These are phyloP conservation scores for Watsonalla binaria DNA, from an alignment of 2,888 invertebrate genomes.

Conservation along the genomic window DNA sequence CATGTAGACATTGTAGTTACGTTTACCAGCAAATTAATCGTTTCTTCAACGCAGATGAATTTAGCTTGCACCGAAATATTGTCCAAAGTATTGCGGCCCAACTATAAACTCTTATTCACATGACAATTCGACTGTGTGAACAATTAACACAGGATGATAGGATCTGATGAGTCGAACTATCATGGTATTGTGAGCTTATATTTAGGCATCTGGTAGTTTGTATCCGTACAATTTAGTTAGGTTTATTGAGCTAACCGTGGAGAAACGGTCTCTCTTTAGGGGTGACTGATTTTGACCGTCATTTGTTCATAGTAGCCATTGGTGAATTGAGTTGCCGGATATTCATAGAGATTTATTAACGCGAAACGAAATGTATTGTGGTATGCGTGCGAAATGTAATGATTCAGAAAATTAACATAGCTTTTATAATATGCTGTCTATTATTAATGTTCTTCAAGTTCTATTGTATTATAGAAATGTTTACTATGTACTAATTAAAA, in stretches of 20 bases:
- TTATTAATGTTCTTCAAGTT: too few species aligned
- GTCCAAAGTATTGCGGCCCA: too few species aligned
- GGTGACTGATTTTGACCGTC: constrained; percentile 41
- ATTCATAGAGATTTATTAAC: constrained; percentile 28
- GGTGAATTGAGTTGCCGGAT: constrained; percentile 11
- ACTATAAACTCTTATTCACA: neutral
- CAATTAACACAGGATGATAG: too few species aligned
- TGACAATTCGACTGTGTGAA: neutral
- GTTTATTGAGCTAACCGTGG: constrained; percentile 29
- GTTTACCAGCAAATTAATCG: too few species aligned
- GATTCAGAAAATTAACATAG: neutral
- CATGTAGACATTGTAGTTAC: neutral
- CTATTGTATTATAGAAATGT: too few species aligned
- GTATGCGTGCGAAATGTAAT: neutral
- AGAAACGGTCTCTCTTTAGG: constrained; percentile 36
- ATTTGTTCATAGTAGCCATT: constrained; percentile 11
- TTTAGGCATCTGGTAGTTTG: constrained; percentile 32
- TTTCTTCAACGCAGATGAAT: too few species aligned
- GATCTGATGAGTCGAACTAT: too few species aligned
- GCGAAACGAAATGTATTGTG: neutral
- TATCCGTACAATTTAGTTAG: constrained; percentile 25
- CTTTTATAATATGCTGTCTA: too few species aligned
- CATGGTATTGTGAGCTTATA: constrained; percentile 2
- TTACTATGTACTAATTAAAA: too few species aligned
- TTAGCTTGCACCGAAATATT: too few species aligned